phyloP scores from a whole-genome alignment of 1,140 invertebrate species.

The Diorhabda carinulata region DNA sequence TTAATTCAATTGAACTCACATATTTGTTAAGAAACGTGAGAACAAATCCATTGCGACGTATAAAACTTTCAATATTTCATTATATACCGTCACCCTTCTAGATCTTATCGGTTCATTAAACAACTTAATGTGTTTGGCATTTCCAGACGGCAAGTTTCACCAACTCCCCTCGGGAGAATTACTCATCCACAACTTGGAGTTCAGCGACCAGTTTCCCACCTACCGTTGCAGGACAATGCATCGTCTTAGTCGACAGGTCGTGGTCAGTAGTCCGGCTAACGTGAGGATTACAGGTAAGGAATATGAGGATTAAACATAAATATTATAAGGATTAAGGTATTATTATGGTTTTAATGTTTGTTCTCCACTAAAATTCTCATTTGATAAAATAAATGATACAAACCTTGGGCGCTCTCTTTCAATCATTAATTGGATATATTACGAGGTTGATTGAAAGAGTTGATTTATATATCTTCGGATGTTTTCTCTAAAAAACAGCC shows the following conservation, averaged over 20 bases:
- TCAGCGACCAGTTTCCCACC: constrained; percentile 67
- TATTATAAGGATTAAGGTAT: not conserved
- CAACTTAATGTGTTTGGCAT: constrained; percentile 8
- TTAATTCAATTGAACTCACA: too few relatives aligned
- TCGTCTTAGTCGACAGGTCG: constrained; percentile 68
- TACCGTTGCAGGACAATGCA: constrained; percentile 78
- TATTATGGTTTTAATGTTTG: too few relatives aligned
- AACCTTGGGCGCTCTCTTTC: too few relatives aligned
- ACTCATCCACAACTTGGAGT: constrained; percentile 70
- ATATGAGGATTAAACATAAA: constrained; percentile 14
- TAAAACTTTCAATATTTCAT: not conserved
- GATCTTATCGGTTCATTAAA: not conserved
- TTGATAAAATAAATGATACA: too few relatives aligned
- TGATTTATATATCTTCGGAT: too few relatives aligned
- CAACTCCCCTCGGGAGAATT: constrained; percentile 75
- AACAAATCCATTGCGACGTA: not conserved
- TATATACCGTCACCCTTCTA: not conserved
- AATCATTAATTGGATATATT: too few relatives aligned
- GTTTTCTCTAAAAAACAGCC: too few relatives aligned
- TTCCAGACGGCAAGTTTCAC: constrained; percentile 74
- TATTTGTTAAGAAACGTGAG: not conserved
- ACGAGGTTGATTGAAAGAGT: too few relatives aligned
- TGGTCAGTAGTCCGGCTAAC: constrained; percentile 66
- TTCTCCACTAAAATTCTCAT: too few relatives aligned
- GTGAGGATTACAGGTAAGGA: constrained; percentile 67